Evolutionary conservation across 53 echinoderm and acorn worm species (phyloP).

Genomic region (Henricia sp.): DNA sequence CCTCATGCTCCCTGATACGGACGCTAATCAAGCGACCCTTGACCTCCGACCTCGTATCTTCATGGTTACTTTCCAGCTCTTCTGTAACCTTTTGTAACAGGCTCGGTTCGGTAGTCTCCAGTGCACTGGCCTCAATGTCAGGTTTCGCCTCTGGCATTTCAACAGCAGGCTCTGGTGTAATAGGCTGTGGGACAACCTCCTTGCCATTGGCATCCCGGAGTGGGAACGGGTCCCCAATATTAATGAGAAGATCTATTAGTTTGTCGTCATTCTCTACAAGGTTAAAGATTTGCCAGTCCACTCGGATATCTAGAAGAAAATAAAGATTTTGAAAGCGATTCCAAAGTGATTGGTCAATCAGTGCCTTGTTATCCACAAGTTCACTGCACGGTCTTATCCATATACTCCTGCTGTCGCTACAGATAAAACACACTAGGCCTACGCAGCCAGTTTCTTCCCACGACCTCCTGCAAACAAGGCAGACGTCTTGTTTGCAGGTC

Average conservation of each 20-base stretch:
- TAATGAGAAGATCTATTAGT: slow-evolving; percentile 83
- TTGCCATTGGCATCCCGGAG: slow-evolving; percentile 72
- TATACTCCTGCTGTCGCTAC: no score
- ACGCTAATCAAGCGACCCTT: slow-evolving; percentile 67
- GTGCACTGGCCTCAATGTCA: neutral
- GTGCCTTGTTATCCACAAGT: no score
- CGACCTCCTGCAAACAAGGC: no score
- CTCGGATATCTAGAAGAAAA: slow-evolving; percentile 74
- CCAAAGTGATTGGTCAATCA: no score
- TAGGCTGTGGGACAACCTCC: slow-evolving; percentile 68
- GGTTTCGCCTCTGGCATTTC: neutral
- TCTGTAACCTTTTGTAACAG: slow-evolving; percentile 75
- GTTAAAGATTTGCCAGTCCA: slow-evolving; percentile 95
- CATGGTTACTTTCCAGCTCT: slow-evolving; percentile 64
- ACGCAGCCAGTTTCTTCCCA: no score
- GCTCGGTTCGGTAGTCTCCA: slow-evolving; percentile 19
- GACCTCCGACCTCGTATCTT: slow-evolving; percentile 14
- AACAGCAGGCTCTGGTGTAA: slow-evolving; percentile 25
- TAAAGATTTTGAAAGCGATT: no score
- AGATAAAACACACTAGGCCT: no score
- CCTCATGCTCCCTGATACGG: slow-evolving; percentile 84
- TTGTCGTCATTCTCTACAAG: slow-evolving; percentile 81
- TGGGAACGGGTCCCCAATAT: slow-evolving; percentile 89
- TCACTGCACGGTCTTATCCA: no score
- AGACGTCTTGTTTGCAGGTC: no score